Evolutionary conservation across 2,888 invertebrate genomes (phyloP), one percentile per base, ranked within the genome.

Genomic region (Athalia circularis): DNA sequence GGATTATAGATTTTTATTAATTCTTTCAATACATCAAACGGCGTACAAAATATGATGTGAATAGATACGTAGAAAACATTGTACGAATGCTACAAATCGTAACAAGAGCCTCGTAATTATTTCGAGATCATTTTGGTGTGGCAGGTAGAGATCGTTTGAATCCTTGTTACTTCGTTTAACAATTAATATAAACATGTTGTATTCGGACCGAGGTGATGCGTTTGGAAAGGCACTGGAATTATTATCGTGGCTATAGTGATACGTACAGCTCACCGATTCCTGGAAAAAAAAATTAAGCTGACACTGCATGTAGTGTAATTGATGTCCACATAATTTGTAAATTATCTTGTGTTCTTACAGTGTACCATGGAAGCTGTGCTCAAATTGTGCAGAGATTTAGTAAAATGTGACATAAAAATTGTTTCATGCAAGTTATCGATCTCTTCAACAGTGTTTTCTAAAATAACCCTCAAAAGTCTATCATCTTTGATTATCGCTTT

Each of bases 391-490:
- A 84, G 82, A 45, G 76, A 80, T 54, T 79, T 83, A n/a, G 83
- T 80, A 61, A 84, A 82, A 57, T 80, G 82, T 6, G 84, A 84
- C 59, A 82, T 50, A 5, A 83, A 84, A 7, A 87, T 87, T 82
- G 75, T 82, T 29, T 82, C 82, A 77, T 87, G 90, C 29, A 88
- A 83, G 15, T 85, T 83, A 47, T 85, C 86, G 59, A 92, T 90
- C 82, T 91, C 91, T 3, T 87, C 84, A 45, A 91, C 88, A 83
- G 91, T 91, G 15, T 90, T 90, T 50, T 90, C 87, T 59, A 91
- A 83, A 72, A 93, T 92, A 15, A 88, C 81, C 4, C 88, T 84
- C 3, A 92, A 88, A 65, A 90, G 89, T 4, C 87, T 87, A 7
- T 90, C 83, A 45, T 86, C 85, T 0, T 88, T 83, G 15, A 93